A percentile compares a stretch with the other conserved stretches of the same genome.
phyloP scores from a whole-genome alignment of 2,888 invertebrate species.

The Sinohyriopsis cumingii region DNA sequence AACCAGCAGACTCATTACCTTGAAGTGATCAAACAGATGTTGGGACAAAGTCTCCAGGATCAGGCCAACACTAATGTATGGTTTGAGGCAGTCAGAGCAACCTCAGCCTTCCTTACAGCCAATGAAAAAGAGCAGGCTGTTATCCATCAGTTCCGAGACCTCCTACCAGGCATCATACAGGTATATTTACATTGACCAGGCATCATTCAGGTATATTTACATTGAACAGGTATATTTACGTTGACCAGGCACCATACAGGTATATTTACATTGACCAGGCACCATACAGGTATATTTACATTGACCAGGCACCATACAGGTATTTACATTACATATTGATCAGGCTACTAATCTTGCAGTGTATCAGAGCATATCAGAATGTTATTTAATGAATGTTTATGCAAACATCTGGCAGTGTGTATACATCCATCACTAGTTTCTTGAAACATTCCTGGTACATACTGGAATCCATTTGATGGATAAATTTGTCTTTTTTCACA shows the following conservation, averaged over 20 bases:
- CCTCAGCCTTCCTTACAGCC: conserved; percentile 84
- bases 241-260: conserved; percentile 74
- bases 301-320: conserved; percentile 74
- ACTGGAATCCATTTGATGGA: no score
- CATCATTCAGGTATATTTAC: conserved; percentile 70
- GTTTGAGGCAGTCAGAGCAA: conserved; percentile 75
- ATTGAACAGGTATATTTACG: conserved; percentile 72
- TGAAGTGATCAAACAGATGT: conserved; percentile 95
- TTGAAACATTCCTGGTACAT: no score
- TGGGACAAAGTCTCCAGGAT: conserved; percentile 86
- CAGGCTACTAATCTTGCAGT: no score
- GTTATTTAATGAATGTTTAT: no score
- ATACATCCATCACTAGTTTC: no score
- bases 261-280: conserved; percentile 72
- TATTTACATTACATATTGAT: conserved; percentile 29
- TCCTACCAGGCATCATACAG: conserved; percentile 79
- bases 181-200: conserved; percentile 73
- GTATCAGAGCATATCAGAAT: no score
- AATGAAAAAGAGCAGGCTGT: conserved; percentile 95
- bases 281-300: conserved; percentile 69
- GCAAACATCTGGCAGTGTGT: no score
- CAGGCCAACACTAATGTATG: conserved; percentile 71
- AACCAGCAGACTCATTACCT: conserved; percentile 93
- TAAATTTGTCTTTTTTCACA: no score
- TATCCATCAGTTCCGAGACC: conserved; percentile 89